Evolutionary conservation across 2,797 vertebrate species (phyloP).

Genomic region (Aratinga solstitialis): DNA sequence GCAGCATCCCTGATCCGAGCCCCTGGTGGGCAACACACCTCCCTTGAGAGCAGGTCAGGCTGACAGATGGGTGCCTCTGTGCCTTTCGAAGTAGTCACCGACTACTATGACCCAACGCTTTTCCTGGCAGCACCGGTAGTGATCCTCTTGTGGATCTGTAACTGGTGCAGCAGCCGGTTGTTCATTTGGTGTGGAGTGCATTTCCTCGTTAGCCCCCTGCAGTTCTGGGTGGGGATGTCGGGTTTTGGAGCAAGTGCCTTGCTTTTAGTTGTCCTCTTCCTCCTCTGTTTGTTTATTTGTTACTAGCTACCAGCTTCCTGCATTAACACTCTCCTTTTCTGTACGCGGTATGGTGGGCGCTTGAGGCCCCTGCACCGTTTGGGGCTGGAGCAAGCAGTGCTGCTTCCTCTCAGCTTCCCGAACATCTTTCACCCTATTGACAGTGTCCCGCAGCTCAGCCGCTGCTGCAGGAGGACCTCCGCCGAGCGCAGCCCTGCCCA

Average conservation of each 20-base stretch:
- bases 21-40: neutral
- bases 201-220: neutral
- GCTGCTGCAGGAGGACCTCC: neutral
- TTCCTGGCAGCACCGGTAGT: neutral
- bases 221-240: neutral
- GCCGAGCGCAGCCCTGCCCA: neutral
- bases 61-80: neutral
- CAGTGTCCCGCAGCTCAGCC: neutral
- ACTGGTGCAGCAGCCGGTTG: neutral
- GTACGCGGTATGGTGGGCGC: neutral
- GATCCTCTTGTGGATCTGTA: neutral
- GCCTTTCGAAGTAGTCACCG: neutral
- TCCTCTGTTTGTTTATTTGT: neutral
- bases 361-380: neutral
- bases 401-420: neutral
- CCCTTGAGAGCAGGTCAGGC: neutral
- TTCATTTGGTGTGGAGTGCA: neutral
- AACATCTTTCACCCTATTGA: neutral
- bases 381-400: neutral
- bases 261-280: neutral
- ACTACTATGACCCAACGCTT: neutral
- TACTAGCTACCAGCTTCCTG: neutral
- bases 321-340: neutral
- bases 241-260: neutral
- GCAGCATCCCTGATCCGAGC: neutral